phyloP scores from a whole-genome alignment of 2,797 vertebrate genomes.

The Salarias fasciatus region DNA sequence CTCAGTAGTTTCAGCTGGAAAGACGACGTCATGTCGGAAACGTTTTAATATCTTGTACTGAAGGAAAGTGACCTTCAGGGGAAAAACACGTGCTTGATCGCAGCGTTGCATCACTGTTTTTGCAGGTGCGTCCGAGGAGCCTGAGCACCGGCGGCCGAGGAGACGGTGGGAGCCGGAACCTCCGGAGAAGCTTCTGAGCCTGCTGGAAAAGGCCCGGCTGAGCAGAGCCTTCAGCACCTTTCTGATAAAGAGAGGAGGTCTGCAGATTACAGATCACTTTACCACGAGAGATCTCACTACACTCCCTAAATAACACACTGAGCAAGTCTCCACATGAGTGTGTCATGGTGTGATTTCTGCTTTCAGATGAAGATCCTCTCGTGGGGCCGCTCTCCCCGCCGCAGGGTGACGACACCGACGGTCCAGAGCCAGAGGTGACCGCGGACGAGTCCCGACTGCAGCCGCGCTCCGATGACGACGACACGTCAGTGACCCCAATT shows the following conservation, averaged over 20 bases:
- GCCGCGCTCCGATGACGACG: constrained; percentile 90
- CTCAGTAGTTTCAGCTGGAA: too few relatives aligned
- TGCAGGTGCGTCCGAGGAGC: constrained; percentile 43
- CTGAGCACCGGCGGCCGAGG: constrained; percentile 62
- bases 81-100: not conserved
- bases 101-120: constrained; percentile 2
- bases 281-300: too few relatives aligned
- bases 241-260: constrained; percentile 86
- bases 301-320: not conserved
- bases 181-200: constrained; percentile 84
- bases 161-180: constrained; percentile 86
- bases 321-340: not conserved
- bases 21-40: too few relatives aligned
- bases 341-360: not conserved
- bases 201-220: constrained; percentile 86
- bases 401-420: constrained; percentile 82
- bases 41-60: not conserved
- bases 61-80: not conserved
- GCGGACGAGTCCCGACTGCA: constrained; percentile 84
- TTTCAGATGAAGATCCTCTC: constrained; percentile 74
- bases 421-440: constrained; percentile 67
- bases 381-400: constrained; percentile 80
- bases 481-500: constrained; percentile 85
- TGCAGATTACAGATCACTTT: constrained; percentile 13
- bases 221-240: constrained; percentile 89